Evolutionary conservation across 2,113 vertebrate species (phyloP).

Genomic region (Phasianus colchicus): DNA sequence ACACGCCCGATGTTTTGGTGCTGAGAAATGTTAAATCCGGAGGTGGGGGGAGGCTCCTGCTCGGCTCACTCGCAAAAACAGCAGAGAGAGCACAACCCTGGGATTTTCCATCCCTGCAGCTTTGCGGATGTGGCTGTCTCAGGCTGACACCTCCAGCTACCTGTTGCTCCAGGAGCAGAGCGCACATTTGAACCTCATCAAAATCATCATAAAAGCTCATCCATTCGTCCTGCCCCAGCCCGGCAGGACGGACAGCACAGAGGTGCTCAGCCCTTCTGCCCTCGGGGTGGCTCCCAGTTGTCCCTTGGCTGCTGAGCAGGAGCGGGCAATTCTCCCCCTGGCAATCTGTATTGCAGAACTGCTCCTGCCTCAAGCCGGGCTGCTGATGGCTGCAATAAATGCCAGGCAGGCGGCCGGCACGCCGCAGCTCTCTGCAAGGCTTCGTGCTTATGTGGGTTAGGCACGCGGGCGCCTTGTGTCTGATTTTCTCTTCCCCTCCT

Average conservation of each 20-base stretch:
- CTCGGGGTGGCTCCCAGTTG: background rate
- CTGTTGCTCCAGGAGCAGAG: background rate
- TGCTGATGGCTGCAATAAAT: too few relatives aligned
- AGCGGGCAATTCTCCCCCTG: background rate
- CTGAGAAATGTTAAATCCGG: background rate
- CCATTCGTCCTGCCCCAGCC: background rate
- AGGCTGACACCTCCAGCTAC: background rate
- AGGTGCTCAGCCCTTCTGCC: background rate
- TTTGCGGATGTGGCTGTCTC: background rate
- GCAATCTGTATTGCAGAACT: background rate
- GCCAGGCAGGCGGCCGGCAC: too few relatives aligned
- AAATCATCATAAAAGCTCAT: background rate
- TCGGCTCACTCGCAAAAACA: background rate
- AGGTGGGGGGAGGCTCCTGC: background rate
- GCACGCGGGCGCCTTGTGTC: accelerated
- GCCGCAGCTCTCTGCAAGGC: background rate
- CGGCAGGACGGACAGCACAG: background rate
- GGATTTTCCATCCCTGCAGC: background rate
- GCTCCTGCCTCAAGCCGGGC: too few relatives aligned
- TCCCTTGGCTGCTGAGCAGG: background rate
- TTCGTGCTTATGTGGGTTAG: background rate
- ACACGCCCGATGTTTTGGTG: background rate
- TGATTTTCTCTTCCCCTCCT: background rate
- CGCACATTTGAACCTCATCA: background rate
- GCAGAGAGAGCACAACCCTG: background rate